Percentiles rank a stretch among this genome's conserved stretches.
Conservation (phyloP, 2,797 vertebrate genomes). For the Micropoecilia bifurca region DNA sequence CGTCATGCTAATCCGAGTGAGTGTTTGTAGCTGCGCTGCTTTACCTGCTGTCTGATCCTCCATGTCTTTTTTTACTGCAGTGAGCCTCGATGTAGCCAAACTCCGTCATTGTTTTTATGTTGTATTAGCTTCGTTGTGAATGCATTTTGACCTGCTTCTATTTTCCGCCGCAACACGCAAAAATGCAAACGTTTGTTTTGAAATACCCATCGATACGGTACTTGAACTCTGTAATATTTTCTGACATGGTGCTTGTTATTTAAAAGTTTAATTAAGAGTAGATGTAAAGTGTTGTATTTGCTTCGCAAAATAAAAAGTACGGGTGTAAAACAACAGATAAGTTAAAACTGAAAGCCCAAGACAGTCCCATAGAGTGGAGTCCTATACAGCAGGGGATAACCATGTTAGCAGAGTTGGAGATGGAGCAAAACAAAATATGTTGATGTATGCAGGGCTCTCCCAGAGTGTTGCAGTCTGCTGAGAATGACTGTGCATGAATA, state of each 20-base stretch:
- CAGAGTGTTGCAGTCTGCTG: constrained; percentile 9
- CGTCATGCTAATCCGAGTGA: too few species aligned
- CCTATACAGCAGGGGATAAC: neutral
- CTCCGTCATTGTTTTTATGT: too few species aligned
- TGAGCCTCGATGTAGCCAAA: too few species aligned
- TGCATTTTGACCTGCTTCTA: too few species aligned
- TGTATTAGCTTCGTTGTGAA: too few species aligned
- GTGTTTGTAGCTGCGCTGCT: too few species aligned
- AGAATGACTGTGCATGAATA: constrained; percentile 33
- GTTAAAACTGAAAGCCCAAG: neutral
- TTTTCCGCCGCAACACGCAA: too few species aligned
- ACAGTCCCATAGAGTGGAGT: neutral
- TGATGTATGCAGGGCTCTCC: constrained; percentile 13
- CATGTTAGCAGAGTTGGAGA: neutral
- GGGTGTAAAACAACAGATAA: neutral
- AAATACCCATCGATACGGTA: neutral
- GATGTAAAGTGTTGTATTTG: neutral
- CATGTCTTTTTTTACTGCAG: too few species aligned
- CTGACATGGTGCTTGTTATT: neutral
- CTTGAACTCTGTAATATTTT: neutral
- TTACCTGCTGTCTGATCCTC: too few species aligned
- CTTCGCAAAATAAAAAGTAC: neutral
- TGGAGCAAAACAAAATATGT: neutral
- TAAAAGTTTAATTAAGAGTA: neutral
- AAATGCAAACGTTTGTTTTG: neutral